Base-by-base conservation (phyloP, 1,140 invertebrate species). In the Musca vetustissima region DNA sequence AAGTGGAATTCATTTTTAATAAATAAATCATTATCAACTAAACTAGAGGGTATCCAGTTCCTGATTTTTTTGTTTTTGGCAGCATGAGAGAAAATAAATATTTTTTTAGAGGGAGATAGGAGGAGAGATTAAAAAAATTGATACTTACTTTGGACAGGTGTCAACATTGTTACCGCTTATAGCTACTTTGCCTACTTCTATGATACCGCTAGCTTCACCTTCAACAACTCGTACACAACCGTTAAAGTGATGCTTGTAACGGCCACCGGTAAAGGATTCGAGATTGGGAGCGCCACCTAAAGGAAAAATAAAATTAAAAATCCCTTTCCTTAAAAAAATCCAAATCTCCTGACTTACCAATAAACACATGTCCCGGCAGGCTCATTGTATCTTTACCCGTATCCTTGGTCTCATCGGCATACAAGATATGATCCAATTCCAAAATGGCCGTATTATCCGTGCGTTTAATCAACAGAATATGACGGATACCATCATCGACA, bases 141-240 rank as follows among this genome's bases (percentile, higher is more conserved):
- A 66, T 72, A 85, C 86, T 89, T 85, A 94, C 93, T 89, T 88
- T 64, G 88, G 88, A 82, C 92, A 94, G 13, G 88, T 87, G 68
- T 89, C 87, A 64, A 90, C 88, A 80, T 94, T 94, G 66, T 88
- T 85, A 25, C 90, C 91, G 61, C 86, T 88, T 28, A 93, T 81
- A 21, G 91, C 89, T 55, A 86, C 85, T 15, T 85, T 83, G 24
- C 90, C 89, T 49, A 94, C 84, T 74, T 91, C 87, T 36, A 93
- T 84, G n/a, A 87, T 87, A 15, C 88, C 87, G 0, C 85, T 86
- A 70, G 89, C 85, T 76, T 92, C 90, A 36, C 96, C 86, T 75
- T 91, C 88, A 43, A 97, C 85, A n/a, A 91, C 88, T 73, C 91
- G 89, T 67, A 98, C 90, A 82, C 96, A 98, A 14, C 96, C 96